Percentiles rank a stretch among this genome's conserved stretches.
Conservation (phyloP, 2,797 vertebrate genomes). For the Pipistrellus kuhlii region DNA sequence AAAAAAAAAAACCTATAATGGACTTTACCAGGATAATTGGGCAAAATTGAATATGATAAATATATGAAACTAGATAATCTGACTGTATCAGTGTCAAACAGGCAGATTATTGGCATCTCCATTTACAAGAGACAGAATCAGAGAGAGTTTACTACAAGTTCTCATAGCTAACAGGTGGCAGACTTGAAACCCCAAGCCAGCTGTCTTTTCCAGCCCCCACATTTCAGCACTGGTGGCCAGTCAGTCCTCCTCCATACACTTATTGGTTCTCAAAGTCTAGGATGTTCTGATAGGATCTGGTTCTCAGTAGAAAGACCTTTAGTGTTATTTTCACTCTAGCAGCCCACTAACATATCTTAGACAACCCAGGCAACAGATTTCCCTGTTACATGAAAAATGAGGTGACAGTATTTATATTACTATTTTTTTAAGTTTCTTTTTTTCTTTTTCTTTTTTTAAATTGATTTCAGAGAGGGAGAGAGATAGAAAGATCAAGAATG, state of each 20-base stretch:
- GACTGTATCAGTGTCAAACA: neutral
- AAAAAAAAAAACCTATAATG: neutral
- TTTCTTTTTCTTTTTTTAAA: too few species aligned
- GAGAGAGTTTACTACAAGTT: constrained; percentile 5
- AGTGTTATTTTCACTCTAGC: neutral
- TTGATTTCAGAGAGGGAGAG: too few species aligned
- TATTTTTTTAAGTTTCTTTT: neutral
- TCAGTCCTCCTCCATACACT: neutral
- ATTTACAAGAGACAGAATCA: constrained; percentile 13
- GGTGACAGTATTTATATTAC: neutral
- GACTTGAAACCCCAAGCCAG: neutral
- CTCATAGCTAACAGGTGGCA: neutral
- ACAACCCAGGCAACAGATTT: neutral
- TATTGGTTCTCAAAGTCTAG: neutral
- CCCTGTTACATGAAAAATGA: constrained; percentile 47
- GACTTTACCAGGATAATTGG: neutral
- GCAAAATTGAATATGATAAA: constrained; percentile 33
- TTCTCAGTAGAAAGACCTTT: neutral
- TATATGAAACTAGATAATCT: constrained; percentile 31
- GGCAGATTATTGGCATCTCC: neutral
- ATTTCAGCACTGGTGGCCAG: neutral
- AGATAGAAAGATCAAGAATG: too few species aligned
- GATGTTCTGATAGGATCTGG: neutral
- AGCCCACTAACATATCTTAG: neutral
- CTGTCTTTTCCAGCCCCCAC: neutral